Percentiles rank a stretch among this genome's conserved stretches.
Evolutionary conservation across 2,113 vertebrate genomes (phyloP).

Genomic region (Phodopus roborovskii): DNA sequence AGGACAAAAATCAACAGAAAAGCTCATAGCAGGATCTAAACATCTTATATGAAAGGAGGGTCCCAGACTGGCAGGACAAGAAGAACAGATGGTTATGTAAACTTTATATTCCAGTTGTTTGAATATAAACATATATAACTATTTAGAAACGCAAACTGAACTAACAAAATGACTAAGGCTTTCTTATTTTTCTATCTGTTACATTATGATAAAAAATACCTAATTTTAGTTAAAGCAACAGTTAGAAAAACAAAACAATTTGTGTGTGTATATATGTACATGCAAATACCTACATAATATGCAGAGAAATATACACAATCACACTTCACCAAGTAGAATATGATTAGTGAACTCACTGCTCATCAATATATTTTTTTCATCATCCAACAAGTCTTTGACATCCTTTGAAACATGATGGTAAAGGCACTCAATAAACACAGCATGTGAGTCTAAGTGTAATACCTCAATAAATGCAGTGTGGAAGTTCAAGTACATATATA

Average conservation of each 20-base stretch:
- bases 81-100: slow-evolving; percentile 65
- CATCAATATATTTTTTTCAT: not conserved
- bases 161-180: not conserved
- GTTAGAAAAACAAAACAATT: not conserved
- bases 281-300: not conserved
- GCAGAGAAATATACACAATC: not conserved
- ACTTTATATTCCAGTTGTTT: slow-evolving; percentile 52
- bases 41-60: slow-evolving; percentile 57
- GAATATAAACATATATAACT: not conserved
- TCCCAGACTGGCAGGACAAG: not conserved
- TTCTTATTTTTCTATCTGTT: not conserved
- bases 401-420: not conserved
- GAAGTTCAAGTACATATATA: not conserved
- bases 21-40: not conserved
- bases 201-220: not conserved
- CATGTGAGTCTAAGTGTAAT: not conserved
- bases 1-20: slow-evolving; percentile 67
- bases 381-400: not conserved
- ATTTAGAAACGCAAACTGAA: not conserved
- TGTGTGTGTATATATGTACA: not conserved
- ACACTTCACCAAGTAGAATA: not conserved
- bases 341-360: not conserved
- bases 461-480: not conserved
- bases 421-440: not conserved
- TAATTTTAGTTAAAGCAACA: slow-evolving; percentile 26